These are phyloP conservation scores for Pristis pectinata DNA, from an alignment of 2,797 vertebrate genomes.

Conservation along the genomic window DNA sequence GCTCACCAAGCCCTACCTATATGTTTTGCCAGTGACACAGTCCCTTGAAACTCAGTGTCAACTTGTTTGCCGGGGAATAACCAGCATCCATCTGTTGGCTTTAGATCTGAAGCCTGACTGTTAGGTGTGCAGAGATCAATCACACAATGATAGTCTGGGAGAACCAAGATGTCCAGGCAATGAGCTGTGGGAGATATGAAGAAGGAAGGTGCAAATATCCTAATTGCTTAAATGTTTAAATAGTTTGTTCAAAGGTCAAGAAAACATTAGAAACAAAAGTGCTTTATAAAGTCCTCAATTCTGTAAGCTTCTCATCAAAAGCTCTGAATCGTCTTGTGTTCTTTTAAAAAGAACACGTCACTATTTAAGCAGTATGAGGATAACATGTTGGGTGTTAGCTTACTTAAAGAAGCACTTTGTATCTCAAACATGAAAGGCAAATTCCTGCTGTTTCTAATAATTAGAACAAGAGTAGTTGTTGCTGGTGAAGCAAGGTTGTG, in stretches of 20 bases:
- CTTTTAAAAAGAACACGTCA: not conserved
- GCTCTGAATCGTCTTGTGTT: slow-evolving; percentile 1
- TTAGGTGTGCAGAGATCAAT: not conserved
- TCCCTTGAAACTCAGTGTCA: not conserved
- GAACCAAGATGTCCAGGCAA: not conserved
- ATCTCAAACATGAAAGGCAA: slow-evolving; percentile 21
- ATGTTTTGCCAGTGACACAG: not conserved
- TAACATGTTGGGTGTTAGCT: not conserved
- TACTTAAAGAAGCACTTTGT: slow-evolving; percentile 25
- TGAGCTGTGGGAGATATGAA: not conserved
- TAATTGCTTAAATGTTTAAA: not conserved
- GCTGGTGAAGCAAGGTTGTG: not conserved
- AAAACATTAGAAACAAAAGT: not conserved
- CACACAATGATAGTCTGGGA: not conserved
- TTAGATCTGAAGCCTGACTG: too few relatives aligned
- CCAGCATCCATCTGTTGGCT: not conserved
- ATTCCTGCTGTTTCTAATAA: slow-evolving; percentile 34
- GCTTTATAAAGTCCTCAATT: not conserved
- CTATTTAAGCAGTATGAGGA: not conserved
- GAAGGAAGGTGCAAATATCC: not conserved
- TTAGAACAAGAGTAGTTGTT: slow-evolving; percentile 1
- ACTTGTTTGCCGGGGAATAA: not conserved
- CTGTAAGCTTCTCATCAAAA: not conserved
- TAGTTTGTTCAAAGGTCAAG: not conserved
- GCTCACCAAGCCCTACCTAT: not conserved